Percentiles rank a stretch among this genome's conserved stretches.
Conservation (phyloP, 1,140 invertebrate genomes). For the Ephestia elutella region DNA sequence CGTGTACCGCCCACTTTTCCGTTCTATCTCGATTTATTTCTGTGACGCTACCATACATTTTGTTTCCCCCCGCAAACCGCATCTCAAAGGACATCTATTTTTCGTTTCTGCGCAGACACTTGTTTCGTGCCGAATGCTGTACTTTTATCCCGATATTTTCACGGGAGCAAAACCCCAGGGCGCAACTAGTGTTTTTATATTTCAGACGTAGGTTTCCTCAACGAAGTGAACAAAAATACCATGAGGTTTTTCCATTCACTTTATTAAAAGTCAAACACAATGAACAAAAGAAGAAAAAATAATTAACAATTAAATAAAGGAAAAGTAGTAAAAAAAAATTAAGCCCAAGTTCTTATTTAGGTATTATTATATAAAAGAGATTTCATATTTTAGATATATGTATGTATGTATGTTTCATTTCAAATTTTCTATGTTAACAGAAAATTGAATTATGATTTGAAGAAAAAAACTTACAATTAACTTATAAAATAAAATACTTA, state of each 20-base stretch:
- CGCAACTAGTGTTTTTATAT: too few relatives aligned
- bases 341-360: neutral
- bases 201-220: too few relatives aligned
- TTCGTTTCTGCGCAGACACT: too few relatives aligned
- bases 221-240: neutral
- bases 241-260: neutral
- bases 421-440: neutral
- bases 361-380: neutral
- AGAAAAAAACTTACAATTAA: neutral
- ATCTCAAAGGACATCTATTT: too few relatives aligned
- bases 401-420: too few relatives aligned
- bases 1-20: too few relatives aligned
- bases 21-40: too few relatives aligned
- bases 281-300: neutral
- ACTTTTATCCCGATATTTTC: too few relatives aligned
- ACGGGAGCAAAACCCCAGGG: too few relatives aligned
- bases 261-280: neutral
- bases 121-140: too few relatives aligned
- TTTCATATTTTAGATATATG: neutral
- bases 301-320: neutral
- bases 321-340: neutral
- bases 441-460: neutral
- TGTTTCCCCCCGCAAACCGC: too few relatives aligned
- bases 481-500: slow-evolving; percentile 3
- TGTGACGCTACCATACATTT: too few relatives aligned